A percentile compares a stretch with the other conserved stretches of the same genome.
phyloP scores from a whole-genome alignment of 2,113 vertebrate genomes.

The Phalacrocorax pelagicus region DNA sequence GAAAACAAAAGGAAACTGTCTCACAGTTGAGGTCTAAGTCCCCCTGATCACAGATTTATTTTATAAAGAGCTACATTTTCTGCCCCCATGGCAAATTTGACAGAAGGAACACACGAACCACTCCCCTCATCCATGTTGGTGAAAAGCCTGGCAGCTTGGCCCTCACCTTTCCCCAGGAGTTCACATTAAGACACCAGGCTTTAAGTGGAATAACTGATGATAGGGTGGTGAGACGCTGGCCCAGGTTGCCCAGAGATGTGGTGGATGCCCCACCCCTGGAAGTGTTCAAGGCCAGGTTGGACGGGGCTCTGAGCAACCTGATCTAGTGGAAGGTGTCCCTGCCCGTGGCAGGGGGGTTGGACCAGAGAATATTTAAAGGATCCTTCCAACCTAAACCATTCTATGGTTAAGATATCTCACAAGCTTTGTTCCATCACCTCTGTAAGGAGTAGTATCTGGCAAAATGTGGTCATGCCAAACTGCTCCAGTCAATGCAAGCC shows the following conservation, averaged over 20 bases:
- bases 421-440: too few relatives aligned
- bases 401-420: neutral
- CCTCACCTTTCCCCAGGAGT: neutral
- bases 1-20: neutral
- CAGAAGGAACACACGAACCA: neutral
- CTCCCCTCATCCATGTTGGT: neutral
- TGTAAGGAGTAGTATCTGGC: too few relatives aligned
- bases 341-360: rapidly evolving
- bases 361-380: neutral
- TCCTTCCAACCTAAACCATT: neutral
- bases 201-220: neutral
- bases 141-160: neutral
- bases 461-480: neutral
- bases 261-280: neutral
- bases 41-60: neutral
- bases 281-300: neutral
- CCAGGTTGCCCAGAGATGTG: neutral
- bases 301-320: neutral
- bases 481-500: neutral
- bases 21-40: neutral
- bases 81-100: neutral
- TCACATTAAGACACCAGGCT: neutral
- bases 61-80: neutral
- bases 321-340: neutral
- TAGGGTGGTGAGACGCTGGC: neutral